Evolutionary conservation across 2,113 vertebrate genomes (phyloP).

Genomic region (Naja naja): DNA sequence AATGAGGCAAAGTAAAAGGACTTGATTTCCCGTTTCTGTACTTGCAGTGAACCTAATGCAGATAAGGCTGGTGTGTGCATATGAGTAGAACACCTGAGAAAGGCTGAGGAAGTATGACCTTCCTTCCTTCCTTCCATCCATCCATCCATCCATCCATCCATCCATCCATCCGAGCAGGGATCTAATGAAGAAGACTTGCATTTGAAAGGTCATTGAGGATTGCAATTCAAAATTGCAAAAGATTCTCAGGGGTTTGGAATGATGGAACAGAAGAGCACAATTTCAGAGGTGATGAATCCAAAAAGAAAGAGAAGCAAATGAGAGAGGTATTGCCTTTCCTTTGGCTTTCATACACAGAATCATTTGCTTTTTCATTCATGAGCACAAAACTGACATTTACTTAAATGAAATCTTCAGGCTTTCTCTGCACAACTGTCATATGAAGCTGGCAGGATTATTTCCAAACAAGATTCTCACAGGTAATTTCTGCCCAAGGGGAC

Average conservation of each 20-base stretch:
- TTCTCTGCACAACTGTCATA: neutral
- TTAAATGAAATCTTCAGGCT: neutral
- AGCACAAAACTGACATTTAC: neutral
- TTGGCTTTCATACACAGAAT: neutral
- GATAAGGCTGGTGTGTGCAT: neutral
- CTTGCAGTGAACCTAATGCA: neutral
- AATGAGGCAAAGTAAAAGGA: neutral
- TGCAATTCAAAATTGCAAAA: neutral
- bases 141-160: too few relatives aligned
- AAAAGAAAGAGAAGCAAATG: neutral
- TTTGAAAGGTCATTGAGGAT: neutral
- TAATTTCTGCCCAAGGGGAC: constrained; percentile 13
- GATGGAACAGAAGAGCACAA: neutral
- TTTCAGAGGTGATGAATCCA: neutral
- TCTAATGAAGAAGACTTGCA: neutral
- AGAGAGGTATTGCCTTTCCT: neutral
- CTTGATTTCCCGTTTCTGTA: neutral
- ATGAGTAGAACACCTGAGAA: too few relatives aligned
- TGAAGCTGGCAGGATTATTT: neutral
- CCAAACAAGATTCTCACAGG: constrained; percentile 21
- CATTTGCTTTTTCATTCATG: neutral
- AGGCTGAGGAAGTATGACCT: neutral
- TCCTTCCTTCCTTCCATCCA: neutral
- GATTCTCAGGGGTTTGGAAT: neutral
- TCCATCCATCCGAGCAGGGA: neutral